Percentiles rank a stretch among this genome's conserved stretches.
Conservation (phyloP, 2,113 vertebrate species). For the Sorex fumeus region DNA sequence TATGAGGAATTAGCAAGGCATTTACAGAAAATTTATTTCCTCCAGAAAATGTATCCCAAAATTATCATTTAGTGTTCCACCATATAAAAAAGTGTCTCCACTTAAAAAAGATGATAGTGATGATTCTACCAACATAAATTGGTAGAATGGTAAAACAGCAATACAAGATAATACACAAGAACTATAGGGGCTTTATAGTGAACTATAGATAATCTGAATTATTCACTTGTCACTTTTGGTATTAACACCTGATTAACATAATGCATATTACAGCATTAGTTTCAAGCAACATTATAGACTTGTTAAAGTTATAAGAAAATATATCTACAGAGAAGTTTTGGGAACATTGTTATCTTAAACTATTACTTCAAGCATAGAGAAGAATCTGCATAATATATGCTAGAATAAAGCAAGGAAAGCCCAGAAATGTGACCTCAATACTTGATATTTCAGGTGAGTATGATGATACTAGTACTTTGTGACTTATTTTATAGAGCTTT, state of each 20-base stretch:
- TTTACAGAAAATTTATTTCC: constrained; percentile 13
- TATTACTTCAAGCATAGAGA: constrained; percentile 20
- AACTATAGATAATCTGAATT: not conserved
- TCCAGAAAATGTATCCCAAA: constrained; percentile 27
- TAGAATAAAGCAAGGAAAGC: not conserved
- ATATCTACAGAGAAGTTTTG: not conserved
- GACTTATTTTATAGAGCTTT: constrained; percentile 13
- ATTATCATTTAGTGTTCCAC: not conserved
- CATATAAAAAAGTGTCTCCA: not conserved
- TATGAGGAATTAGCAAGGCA: not conserved
- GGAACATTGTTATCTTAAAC: constrained; percentile 16
- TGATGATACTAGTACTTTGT: not conserved
- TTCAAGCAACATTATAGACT: constrained; percentile 18
- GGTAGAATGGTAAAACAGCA: constrained; percentile 48
- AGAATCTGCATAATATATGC: not conserved
- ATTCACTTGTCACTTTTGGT: not conserved
- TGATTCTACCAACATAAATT: not conserved
- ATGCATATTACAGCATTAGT: not conserved
- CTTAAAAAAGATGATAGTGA: not conserved
- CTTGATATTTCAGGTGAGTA: not conserved
- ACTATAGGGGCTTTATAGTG: not conserved
- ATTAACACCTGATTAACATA: not conserved
- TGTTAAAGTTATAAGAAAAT: constrained; percentile 30
- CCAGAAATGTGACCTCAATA: too few species aligned
- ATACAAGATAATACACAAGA: not conserved